Evolutionary conservation across 2,888 invertebrate genomes (phyloP).

Genomic region (Hesperia comma): DNA sequence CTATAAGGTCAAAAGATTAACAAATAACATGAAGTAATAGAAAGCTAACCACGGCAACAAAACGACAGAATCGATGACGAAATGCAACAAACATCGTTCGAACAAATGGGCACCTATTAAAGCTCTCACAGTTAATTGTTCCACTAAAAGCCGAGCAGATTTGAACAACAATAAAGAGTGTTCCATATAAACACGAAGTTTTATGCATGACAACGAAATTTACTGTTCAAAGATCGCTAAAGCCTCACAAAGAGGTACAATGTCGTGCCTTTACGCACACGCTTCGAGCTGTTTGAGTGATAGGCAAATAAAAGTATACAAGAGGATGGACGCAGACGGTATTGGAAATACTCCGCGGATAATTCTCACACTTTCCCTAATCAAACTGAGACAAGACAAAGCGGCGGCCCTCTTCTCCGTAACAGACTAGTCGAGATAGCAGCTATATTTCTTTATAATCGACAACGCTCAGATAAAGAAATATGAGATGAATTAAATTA

Average conservation of each 20-base stretch:
- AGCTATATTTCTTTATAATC: constrained; percentile 23
- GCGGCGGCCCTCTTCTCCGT: constrained; percentile 38
- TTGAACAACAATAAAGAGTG: constrained; percentile 49
- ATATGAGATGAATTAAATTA: constrained; percentile 11
- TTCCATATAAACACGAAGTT: constrained; percentile 67
- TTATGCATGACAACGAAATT: constrained; percentile 79
- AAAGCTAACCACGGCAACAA: neutral
- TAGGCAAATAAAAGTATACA: constrained; percentile 77
- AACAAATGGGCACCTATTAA: constrained; percentile 45
- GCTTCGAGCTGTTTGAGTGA: constrained; percentile 72
- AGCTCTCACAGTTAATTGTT: constrained; percentile 54
- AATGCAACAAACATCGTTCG: constrained; percentile 39
- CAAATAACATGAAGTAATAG: neutral
- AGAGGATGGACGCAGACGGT: constrained; percentile 57
- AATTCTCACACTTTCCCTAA: constrained; percentile 69
- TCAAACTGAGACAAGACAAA: constrained; percentile 50
- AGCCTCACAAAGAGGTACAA: constrained; percentile 70
- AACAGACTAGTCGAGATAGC: constrained; percentile 10
- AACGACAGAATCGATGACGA: constrained; percentile 19
- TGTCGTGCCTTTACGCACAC: constrained; percentile 68
- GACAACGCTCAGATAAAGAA: constrained; percentile 3
- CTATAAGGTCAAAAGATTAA: too few relatives aligned
- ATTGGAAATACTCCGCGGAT: constrained; percentile 46
- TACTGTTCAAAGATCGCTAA: constrained; percentile 70
- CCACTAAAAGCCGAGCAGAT: constrained; percentile 42